These are phyloP conservation scores for Hepsetus odoe DNA, from an alignment of 2,113 vertebrate species.

Conservation along the genomic window DNA sequence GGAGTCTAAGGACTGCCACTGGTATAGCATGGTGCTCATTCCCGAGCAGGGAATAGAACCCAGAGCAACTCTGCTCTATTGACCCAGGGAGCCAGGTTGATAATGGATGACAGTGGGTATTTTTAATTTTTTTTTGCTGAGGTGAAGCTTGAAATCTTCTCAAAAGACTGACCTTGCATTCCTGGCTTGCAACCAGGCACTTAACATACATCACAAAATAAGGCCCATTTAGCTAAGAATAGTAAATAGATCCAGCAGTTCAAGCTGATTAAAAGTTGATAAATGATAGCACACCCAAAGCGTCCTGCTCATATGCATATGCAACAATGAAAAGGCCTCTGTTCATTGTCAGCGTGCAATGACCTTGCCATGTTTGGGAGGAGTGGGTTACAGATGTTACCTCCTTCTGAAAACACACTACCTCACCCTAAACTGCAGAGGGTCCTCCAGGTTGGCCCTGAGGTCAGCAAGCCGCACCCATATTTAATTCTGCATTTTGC, in stretches of 20 bases:
- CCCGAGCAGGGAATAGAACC: too few species aligned
- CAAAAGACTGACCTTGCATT: too few species aligned
- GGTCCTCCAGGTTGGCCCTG: slow-evolving; percentile 18
- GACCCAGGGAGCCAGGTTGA: too few species aligned
- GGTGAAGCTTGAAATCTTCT: too few species aligned
- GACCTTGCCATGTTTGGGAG: slow-evolving; percentile 10
- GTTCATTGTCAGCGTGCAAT: slow-evolving; percentile 26
- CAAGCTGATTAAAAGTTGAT: slow-evolving; percentile 31
- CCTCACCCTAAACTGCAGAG: slow-evolving; percentile 14
- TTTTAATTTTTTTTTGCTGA: neutral
- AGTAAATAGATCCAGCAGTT: neutral
- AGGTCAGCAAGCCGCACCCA: slow-evolving; percentile 19
- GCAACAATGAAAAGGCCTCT: neutral
- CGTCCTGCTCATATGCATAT: slow-evolving; percentile 26
- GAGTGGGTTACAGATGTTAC: slow-evolving; percentile 32
- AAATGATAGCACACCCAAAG: slow-evolving; percentile 13
- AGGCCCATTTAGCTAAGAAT: neutral
- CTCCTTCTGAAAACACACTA: neutral
- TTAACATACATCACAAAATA: slow-evolving; percentile 25
- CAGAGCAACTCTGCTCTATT: too few species aligned
- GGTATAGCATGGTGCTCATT: too few species aligned
- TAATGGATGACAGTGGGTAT: too few species aligned
- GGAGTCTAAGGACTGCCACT: too few species aligned
- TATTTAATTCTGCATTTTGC: slow-evolving; percentile 22
- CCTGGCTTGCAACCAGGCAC: neutral